phyloP scores from a whole-genome alignment of 1,140 invertebrate species.

The Drosophila dunni region DNA sequence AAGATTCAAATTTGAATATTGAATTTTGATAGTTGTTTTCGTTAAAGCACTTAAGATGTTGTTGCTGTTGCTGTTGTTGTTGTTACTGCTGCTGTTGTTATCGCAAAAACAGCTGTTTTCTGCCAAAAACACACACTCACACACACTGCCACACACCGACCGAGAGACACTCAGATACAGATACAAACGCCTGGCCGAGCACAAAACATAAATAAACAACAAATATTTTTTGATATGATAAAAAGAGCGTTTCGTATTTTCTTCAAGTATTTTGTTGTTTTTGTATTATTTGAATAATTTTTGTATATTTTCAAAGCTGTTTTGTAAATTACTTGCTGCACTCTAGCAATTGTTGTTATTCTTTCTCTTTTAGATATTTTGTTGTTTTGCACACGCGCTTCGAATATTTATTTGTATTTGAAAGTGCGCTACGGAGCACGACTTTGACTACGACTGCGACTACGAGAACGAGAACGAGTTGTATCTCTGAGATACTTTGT shows the following conservation, averaged over 20 bases:
- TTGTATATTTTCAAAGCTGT: slow-evolving; percentile 11
- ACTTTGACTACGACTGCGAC: slow-evolving; percentile 13
- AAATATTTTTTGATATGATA: slow-evolving; percentile 41
- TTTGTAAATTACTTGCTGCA: slow-evolving; percentile 56
- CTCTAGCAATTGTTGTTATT: slow-evolving; percentile 54
- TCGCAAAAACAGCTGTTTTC: slow-evolving; percentile 70
- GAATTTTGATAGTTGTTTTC: slow-evolving; percentile 11
- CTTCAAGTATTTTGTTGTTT: slow-evolving; percentile 24
- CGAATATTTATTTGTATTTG: slow-evolving; percentile 28
- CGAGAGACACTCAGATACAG: slow-evolving; percentile 1
- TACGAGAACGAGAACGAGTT: not conserved
- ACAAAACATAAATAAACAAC: slow-evolving; percentile 69
- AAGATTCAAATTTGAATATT: not conserved
- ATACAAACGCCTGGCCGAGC: slow-evolving; percentile 16
- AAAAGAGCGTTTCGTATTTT: slow-evolving; percentile 38
- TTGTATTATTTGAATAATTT: slow-evolving; percentile 11
- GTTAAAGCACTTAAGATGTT: slow-evolving; percentile 35
- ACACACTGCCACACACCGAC: slow-evolving; percentile 4
- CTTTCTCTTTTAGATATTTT: slow-evolving; percentile 26
- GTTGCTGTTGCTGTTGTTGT: slow-evolving; percentile 23
- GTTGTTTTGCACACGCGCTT: slow-evolving; percentile 51
- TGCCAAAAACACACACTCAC: slow-evolving; percentile 49
- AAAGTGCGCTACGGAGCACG: slow-evolving; percentile 21
- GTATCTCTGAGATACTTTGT: slow-evolving; percentile 38
- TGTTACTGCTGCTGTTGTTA: slow-evolving; percentile 44